Base-by-base conservation (phyloP, 2,797 vertebrate species). In the Ibycter americanus region DNA sequence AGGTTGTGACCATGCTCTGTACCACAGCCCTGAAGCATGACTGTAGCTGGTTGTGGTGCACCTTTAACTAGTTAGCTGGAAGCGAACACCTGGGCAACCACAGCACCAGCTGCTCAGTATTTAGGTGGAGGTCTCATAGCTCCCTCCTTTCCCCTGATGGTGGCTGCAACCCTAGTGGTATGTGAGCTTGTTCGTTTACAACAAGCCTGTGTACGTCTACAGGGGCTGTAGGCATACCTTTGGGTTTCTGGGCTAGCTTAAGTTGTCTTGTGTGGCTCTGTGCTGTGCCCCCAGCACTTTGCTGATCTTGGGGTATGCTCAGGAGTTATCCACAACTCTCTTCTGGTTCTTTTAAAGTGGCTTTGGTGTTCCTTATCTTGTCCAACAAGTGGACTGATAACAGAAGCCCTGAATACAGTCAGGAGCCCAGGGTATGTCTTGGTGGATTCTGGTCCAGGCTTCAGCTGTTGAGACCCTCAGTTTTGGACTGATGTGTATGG, bases 61-160 rank as follows among this genome's bases (percentile, higher is more conserved):
- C 34, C 73, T 83, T n/a, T 42, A n/a, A 36, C 36, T 36, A 3
- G 4, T 26, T 21, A 82, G 17, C 3, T 47, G 40, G 67, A 71
- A 83, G n/a, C 21, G 32, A 54, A 16, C 67, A 72, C 32, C 84
- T 91, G 65, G 34, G 61, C 46, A 52, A 11, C 58, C 8, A 8
- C 51, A 51, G 31, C 19, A 6, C 26, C 66, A 89, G 51, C 85
- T 91, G 80, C 46, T 68, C 46, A 14, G 61, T 26, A 62, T 86
- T 96, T 88, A 81, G 15, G 77, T 22, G 20, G 34, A 19, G 56
- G 5, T 44, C 72, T 54, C 29, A 23, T 23, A 4, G 3, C 6
- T 38, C 3, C 0, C 1, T 82, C 2, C 4, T 19, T 11, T 40
- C 3, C 6, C 14, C 34, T 29, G 13, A 3, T 0, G 4, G 16